phyloP scores from a whole-genome alignment of 2,113 vertebrate species.

The Toxotes chatareus region DNA sequence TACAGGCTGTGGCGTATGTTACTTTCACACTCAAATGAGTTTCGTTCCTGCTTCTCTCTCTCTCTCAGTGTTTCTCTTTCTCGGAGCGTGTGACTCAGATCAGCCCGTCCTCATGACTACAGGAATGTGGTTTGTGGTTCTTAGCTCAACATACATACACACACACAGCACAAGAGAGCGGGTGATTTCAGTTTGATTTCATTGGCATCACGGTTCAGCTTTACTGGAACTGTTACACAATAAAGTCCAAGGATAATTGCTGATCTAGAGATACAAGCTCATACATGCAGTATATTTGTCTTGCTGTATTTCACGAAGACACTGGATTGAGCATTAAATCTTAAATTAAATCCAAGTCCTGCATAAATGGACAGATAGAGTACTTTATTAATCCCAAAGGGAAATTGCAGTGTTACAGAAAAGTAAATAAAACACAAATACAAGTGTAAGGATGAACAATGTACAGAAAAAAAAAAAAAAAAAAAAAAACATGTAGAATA shows the following conservation, averaged over 20 bases:
- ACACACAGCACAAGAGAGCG: not conserved
- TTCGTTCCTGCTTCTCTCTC: not conserved
- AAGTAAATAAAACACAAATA: not conserved
- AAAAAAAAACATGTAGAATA: not conserved
- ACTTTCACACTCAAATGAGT: slow-evolving; percentile 1
- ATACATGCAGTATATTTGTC: not conserved
- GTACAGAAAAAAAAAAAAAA: not conserved
- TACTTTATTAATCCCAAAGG: not conserved
- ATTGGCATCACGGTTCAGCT: not conserved
- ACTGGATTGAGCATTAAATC: not conserved
- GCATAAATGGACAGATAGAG: not conserved
- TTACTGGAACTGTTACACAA: slow-evolving; percentile 18
- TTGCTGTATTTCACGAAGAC: not conserved
- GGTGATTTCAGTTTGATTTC: not conserved
- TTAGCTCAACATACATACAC: slow-evolving; percentile 5
- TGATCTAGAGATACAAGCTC: not conserved
- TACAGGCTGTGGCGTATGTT: not conserved
- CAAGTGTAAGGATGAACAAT: not conserved
- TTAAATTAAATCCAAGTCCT: not conserved
- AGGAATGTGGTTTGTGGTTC: slow-evolving; percentile 76
- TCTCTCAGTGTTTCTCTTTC: not conserved
- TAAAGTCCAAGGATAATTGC: not conserved
- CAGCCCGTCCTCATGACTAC: slow-evolving; percentile 80
- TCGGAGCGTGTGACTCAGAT: slow-evolving; percentile 77
- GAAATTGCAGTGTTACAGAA: not conserved